Evolutionary conservation across 2,797 vertebrate genomes (phyloP), one percentile per base, ranked within the genome.

Genomic region (Protonibea diacanthus): DNA sequence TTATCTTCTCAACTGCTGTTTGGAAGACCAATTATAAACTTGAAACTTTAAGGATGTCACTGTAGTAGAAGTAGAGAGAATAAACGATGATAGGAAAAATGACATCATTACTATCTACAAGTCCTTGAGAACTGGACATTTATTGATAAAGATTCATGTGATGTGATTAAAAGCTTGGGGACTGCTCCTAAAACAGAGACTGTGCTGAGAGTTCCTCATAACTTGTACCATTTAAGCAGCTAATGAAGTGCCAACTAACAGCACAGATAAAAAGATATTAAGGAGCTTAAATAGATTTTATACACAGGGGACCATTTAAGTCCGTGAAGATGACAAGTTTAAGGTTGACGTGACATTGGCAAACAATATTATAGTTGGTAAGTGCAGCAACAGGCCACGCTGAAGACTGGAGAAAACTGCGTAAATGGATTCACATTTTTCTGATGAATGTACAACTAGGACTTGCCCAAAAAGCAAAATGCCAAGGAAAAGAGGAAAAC

Each of bases 381-480:
- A 55, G 42, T n/a, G 51, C 18, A 63, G 18, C 56, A 62, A n/a
- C 49, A 66, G 15, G 29, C 12, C 29, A 33, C 57, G 55, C 0
- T 4, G 3, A 48, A n/a, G 2, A 38, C 33, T 42, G 18, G 18
- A 14, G 6, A 67, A 74, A 58, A 52, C 1, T 29, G 21, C 20
- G 56, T 17, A 1, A 66, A 45, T 25, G 47, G 72, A 2, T 6
- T 44, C 25, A 40, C 10, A 21, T 61, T 59, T 66, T 74, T 44
- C n/a, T 69, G 23, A 57, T 47, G 21, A 59, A 64, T 71, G 45
- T 52, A 13, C 27, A 61, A 64, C 62, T 25, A 21, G 20, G 20
- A 59, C 42, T 56, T 67, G 20, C 15, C 57, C 12, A 71, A 21
- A 62, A 38, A 53, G 51, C 13, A 21, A 63, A 71, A 60, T 40